Evolutionary conservation across 2,113 vertebrate species (phyloP).

Genomic region (Sprattus sprattus): DNA sequence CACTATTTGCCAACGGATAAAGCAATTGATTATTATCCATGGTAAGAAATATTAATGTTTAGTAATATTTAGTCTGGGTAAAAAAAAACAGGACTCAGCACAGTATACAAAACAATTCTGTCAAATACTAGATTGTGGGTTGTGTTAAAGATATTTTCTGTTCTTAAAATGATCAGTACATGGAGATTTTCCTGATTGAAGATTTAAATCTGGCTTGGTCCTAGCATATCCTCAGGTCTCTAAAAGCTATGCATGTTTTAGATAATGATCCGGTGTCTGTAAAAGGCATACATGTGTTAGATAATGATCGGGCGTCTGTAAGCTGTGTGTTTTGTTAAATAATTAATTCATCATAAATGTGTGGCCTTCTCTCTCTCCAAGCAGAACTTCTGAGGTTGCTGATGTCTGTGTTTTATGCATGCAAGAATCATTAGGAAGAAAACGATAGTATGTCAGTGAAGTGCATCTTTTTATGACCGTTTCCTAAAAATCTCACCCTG

Average conservation of each 20-base stretch:
- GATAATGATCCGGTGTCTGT: neutral
- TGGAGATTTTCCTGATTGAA: neutral
- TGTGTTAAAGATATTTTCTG: neutral
- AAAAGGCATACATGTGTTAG: neutral
- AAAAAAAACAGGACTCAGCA: neutral
- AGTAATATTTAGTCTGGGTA: neutral
- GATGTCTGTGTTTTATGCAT: neutral
- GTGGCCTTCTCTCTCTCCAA: neutral
- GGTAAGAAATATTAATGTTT: neutral
- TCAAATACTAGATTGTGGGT: neutral
- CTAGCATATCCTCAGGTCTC: neutral
- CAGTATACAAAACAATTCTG: neutral
- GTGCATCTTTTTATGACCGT: neutral
- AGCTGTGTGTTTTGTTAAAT: no score
- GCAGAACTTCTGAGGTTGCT: neutral
- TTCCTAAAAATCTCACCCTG: neutral
- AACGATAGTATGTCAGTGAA: neutral
- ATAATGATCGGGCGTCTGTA: neutral
- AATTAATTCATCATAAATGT: no score
- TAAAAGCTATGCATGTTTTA: neutral
- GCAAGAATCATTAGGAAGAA: neutral
- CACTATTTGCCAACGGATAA: neutral
- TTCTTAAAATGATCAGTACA: no score
- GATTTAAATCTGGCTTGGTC: neutral
- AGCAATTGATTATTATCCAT: neutral